phyloP scores from a whole-genome alignment of 2,113 vertebrate species.

The Triplophysa dalaica region DNA sequence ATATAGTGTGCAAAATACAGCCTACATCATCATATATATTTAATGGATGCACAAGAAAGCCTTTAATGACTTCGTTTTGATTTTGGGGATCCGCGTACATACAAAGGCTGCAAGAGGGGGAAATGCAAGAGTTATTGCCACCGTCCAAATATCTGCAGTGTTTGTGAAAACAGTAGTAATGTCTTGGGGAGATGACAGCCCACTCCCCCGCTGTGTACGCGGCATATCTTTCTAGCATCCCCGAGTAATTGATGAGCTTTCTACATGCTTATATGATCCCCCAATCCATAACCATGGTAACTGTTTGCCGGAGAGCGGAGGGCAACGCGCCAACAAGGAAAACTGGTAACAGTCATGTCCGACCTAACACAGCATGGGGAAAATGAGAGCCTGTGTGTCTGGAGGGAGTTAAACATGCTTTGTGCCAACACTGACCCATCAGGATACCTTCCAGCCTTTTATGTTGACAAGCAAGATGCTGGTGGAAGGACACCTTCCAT shows the following conservation, averaged over 20 bases:
- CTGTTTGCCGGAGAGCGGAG: constrained; percentile 56
- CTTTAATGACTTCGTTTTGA: neutral
- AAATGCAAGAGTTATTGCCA: constrained; percentile 46
- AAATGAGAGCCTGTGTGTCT: constrained; percentile 26
- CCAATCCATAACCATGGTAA: constrained; percentile 63
- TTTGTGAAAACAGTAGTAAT: constrained; percentile 54
- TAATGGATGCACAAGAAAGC: neutral
- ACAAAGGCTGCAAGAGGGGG: constrained; percentile 31
- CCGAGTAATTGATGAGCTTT: constrained; percentile 66
- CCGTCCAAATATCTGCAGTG: constrained; percentile 56
- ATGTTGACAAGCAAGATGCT: constrained; percentile 32
- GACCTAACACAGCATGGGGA: constrained; percentile 52
- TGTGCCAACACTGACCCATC: constrained; percentile 3
- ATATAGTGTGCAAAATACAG: neutral
- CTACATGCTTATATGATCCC: constrained; percentile 59
- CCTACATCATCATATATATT: neutral
- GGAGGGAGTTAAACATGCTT: constrained; percentile 17
- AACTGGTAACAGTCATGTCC: constrained; percentile 59
- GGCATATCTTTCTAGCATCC: constrained; percentile 45
- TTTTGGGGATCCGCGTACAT: too few relatives aligned
- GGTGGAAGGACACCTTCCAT: constrained; percentile 28
- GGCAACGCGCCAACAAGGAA: constrained; percentile 34
- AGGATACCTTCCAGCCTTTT: constrained; percentile 9
- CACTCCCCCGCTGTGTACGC: constrained; percentile 61
- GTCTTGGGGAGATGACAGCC: constrained; percentile 46